phyloP scores from a whole-genome alignment of 2,888 invertebrate species.

The Theretra japonica region DNA sequence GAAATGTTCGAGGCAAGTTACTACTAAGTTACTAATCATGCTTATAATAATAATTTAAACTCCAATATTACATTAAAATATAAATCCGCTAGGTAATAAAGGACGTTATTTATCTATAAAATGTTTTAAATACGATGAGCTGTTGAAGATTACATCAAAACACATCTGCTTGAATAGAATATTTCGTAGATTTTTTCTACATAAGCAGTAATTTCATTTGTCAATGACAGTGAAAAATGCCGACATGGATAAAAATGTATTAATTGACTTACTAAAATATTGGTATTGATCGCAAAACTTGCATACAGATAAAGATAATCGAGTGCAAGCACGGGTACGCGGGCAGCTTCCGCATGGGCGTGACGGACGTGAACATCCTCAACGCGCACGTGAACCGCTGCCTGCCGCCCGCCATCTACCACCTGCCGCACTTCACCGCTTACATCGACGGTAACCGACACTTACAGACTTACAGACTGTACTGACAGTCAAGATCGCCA shows the following conservation, averaged over 20 bases:
- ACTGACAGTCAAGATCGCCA: no score
- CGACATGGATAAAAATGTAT: no score
- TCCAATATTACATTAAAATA: no score
- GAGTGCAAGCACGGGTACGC: conserved; percentile 87
- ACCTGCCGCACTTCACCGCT: conserved; percentile 88
- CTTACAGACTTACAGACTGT: no score
- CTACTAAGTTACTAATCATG: not conserved
- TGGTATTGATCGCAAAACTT: not conserved
- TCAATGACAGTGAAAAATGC: no score
- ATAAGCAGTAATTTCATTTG: no score
- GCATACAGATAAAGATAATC: conserved; percentile 81
- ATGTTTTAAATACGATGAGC: no score
- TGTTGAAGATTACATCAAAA: no score
- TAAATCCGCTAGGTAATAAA: no score
- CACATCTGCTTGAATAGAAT: no score
- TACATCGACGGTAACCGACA: conserved; percentile 84
- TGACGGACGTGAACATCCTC: conserved; percentile 88
- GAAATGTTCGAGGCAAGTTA: conserved; percentile 91
- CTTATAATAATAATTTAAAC: not conserved
- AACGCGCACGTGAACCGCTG: conserved; percentile 87
- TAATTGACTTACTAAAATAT: not conserved
- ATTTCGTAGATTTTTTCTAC: no score
- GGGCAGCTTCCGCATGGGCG: conserved; percentile 91
- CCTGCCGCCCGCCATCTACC: conserved; percentile 86
- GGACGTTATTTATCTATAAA: no score